Conservation (phyloP, 2,797 vertebrate species). For the Hypotaenidia okinawae region DNA sequence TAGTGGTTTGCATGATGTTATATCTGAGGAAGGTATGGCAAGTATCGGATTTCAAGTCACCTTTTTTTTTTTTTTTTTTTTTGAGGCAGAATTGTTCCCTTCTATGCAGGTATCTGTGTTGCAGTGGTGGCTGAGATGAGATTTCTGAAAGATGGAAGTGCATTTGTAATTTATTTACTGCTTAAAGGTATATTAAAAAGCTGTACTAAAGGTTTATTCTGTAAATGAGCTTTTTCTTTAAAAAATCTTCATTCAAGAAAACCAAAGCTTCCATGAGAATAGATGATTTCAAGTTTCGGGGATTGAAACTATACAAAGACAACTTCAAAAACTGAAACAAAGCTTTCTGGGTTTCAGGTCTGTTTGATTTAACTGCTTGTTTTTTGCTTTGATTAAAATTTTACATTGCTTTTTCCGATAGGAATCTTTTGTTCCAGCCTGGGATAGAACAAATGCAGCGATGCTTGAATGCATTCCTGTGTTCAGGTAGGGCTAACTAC, state of each 20-base stretch:
- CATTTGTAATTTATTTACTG: not conserved
- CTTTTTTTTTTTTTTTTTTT: not conserved
- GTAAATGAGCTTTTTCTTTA: not conserved
- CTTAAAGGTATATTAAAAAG: not conserved
- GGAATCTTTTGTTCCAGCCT: not conserved
- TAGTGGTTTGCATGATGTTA: not conserved
- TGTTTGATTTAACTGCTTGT: not conserved
- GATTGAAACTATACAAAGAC: not conserved
- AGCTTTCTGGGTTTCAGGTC: not conserved
- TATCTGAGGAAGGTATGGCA: not conserved
- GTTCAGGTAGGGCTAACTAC: not conserved
- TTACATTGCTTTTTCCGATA: not conserved
- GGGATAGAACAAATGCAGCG: fast-evolving
- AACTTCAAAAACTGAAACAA: not conserved
- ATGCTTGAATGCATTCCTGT: not conserved
- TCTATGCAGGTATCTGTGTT: not conserved
- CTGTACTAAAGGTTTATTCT: not conserved
- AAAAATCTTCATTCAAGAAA: not conserved
- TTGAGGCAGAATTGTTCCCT: not conserved
- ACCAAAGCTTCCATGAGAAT: not conserved
- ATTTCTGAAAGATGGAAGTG: not conserved
- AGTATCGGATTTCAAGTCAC: not conserved
- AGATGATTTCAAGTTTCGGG: not conserved
- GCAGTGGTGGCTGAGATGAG: not conserved
- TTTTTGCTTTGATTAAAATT: slow-evolving; percentile 29